Conservation (phyloP, 2,888 invertebrate species). For the Boloria euphrosyne region DNA sequence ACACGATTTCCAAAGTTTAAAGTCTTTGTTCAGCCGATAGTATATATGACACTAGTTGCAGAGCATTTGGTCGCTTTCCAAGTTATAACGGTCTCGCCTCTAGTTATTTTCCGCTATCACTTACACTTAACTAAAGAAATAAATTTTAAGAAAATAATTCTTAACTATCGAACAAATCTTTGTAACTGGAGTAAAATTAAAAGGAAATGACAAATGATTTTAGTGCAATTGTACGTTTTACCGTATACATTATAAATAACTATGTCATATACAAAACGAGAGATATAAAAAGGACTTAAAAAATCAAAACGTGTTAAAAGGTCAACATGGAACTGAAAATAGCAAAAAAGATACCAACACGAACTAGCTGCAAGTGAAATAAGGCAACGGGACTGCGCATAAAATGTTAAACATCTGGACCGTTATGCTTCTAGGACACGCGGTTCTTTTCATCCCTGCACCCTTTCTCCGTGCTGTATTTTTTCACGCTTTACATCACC, state of each 20-base stretch:
- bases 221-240: no score
- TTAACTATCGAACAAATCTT: not conserved
- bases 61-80: conserved; percentile 25
- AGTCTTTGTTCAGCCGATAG: conserved; percentile 11
- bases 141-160: conserved; percentile 10
- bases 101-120: conserved; percentile 23
- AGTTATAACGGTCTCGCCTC: conserved; percentile 19
- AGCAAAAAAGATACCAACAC: conserved; percentile 27
- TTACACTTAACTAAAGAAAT: conserved; percentile 23
- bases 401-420: conserved; percentile 65
- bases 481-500: conserved; percentile 48
- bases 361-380: conserved; percentile 34
- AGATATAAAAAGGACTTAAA: not conserved
- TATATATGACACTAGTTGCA: conserved; percentile 25
- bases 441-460: conserved; percentile 56
- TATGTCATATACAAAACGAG: no score
- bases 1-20: conserved; percentile 24
- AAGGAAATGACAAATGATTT: not conserved
- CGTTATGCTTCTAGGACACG: conserved; percentile 54
- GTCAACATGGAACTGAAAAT: conserved; percentile 18
- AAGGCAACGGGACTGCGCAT: conserved; percentile 48
- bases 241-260: no score
- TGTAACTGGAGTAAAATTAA: not conserved
- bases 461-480: conserved; percentile 50
- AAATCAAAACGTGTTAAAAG: conserved; percentile 20